phyloP scores from a whole-genome alignment of 1,140 invertebrate species.

The Drosophila parabipectinata region DNA sequence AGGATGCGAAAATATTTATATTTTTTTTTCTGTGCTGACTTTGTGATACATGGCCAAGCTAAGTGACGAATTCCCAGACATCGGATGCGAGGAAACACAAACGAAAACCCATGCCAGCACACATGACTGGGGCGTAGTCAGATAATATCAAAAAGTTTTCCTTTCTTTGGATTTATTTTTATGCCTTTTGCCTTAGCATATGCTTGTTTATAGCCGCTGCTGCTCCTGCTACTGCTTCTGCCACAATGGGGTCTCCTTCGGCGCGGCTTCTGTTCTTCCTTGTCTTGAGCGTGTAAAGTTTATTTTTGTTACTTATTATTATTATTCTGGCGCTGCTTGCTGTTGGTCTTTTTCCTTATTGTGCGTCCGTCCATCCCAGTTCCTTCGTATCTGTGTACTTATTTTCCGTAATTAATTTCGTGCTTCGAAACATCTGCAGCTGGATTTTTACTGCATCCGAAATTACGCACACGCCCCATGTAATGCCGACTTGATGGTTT shows the following conservation, averaged over 20 bases:
- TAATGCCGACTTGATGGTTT: slow-evolving; percentile 68
- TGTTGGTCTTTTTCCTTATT: slow-evolving; percentile 37
- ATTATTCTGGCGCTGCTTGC: slow-evolving; percentile 58
- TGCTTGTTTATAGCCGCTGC: slow-evolving; percentile 69
- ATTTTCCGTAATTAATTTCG: slow-evolving; percentile 76
- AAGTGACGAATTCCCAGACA: slow-evolving; percentile 15
- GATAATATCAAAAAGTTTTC: slow-evolving; percentile 73
- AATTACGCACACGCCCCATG: slow-evolving; percentile 73
- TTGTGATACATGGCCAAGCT: background rate
- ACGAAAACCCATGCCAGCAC: slow-evolving; percentile 19
- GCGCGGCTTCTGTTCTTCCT: slow-evolving; percentile 11
- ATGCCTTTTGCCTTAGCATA: slow-evolving; percentile 73
- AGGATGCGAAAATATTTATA: background rate
- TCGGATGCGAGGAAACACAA: slow-evolving; percentile 15
- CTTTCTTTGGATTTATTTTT: slow-evolving; percentile 66
- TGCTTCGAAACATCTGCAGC: slow-evolving; percentile 79
- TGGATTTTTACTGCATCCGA: slow-evolving; percentile 77
- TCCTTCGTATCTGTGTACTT: slow-evolving; percentile 38
- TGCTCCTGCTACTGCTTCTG: slow-evolving; percentile 1
- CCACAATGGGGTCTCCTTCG: slow-evolving; percentile 3
- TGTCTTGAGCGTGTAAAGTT: slow-evolving; percentile 68
- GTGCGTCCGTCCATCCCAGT: slow-evolving; percentile 11
- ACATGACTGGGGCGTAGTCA: slow-evolving; percentile 26
- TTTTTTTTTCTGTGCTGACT: background rate
- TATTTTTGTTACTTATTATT: slow-evolving; percentile 80